Conservation (phyloP, 2,888 invertebrate species). For the Phortica magna region DNA sequence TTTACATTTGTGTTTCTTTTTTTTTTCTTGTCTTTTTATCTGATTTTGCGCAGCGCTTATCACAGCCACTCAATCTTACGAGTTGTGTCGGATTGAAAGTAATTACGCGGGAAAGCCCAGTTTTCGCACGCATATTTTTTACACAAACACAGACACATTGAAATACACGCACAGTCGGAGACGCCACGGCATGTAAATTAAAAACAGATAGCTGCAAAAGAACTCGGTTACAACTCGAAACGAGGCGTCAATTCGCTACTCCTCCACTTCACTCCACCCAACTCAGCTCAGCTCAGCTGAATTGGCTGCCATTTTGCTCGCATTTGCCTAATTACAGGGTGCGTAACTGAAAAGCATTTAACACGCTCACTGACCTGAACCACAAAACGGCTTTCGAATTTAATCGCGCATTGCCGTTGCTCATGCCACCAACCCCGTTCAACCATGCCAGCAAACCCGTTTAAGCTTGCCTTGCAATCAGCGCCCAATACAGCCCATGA, state of each 20-base stretch:
- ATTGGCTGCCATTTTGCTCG: neutral
- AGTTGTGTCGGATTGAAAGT: conserved; percentile 69
- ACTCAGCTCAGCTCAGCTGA: conserved; percentile 45
- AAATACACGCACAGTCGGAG: neutral
- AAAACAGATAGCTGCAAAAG: conserved; percentile 50
- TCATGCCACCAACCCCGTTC: neutral
- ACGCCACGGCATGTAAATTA: conserved; percentile 16
- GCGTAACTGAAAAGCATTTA: conserved; percentile 40
- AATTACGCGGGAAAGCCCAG: conserved; percentile 75
- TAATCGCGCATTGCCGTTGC: neutral
- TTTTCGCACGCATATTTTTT: conserved; percentile 76
- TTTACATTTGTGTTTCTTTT: neutral
- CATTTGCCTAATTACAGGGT: conserved; percentile 67
- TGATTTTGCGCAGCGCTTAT: conserved; percentile 52
- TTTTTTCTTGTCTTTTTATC: neutral
- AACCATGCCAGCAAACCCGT: neutral
- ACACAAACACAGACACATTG: conserved; percentile 50
- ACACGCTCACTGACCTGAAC: conserved; percentile 15
- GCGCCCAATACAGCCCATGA: neutral
- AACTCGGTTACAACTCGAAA: neutral
- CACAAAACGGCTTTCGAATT: conserved; percentile 2
- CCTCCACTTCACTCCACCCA: conserved; percentile 31
- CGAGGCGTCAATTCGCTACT: neutral
- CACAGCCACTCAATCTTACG: conserved; percentile 63
- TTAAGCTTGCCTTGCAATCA: neutral